Conservation (phyloP, 1,140 invertebrate species). For the Propsilocerus akamusi region DNA sequence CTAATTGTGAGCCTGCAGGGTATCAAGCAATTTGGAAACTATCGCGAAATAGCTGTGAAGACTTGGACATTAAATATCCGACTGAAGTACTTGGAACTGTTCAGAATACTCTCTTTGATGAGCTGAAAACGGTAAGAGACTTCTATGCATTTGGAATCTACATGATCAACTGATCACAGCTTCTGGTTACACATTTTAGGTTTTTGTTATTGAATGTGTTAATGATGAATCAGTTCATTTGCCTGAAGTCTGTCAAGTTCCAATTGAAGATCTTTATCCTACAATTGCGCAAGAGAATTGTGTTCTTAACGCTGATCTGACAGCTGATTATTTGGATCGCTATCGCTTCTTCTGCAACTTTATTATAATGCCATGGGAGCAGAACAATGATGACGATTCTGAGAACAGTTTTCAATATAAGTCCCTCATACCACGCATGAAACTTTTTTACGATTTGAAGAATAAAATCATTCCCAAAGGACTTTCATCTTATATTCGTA, state of each 20-base stretch:
- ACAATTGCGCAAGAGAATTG: conserved; percentile 31
- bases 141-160: too few relatives aligned
- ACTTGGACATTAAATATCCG: conserved; percentile 34
- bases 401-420: too few relatives aligned
- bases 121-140: conserved; percentile 26
- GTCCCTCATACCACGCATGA: conserved; percentile 32
- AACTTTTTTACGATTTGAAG: conserved; percentile 37
- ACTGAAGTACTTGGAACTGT: conserved; percentile 34
- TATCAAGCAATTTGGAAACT: conserved; percentile 46
- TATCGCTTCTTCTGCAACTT: conserved; percentile 36
- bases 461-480: conserved; percentile 26
- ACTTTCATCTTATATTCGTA: conserved; percentile 31
- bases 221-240: conserved; percentile 35
- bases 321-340: conserved; percentile 30
- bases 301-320: conserved; percentile 24
- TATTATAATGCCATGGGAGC: conserved; percentile 43
- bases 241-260: conserved; percentile 32
- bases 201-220: conserved; percentile 32
- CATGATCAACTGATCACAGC: too few relatives aligned
- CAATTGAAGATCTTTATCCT: conserved; percentile 34
- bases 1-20: conserved; percentile 18
- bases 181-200: too few relatives aligned
- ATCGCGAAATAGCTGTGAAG: conserved; percentile 32
- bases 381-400: conserved; percentile 32
- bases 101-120: conserved; percentile 26